phyloP scores from a whole-genome alignment of 2,797 vertebrate species.

The Sebastes hopkinsi region DNA sequence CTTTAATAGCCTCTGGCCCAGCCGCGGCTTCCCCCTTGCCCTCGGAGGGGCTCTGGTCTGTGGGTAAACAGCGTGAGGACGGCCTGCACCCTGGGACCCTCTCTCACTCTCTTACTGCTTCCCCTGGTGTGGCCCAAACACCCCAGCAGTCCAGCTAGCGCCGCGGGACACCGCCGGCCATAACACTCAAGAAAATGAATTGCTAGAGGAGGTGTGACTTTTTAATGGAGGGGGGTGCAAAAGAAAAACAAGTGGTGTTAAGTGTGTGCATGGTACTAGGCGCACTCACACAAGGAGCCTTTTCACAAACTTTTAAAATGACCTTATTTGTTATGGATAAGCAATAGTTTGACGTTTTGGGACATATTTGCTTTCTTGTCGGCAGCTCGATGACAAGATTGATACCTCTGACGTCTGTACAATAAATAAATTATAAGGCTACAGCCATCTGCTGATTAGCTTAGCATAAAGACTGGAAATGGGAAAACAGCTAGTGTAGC shows the following conservation, averaged over 20 bases:
- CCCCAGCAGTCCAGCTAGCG: conserved; percentile 30
- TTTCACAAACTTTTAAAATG: conserved; percentile 44
- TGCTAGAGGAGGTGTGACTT: conserved; percentile 62
- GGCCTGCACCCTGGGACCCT: conserved; percentile 62
- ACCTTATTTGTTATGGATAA: conserved; percentile 31
- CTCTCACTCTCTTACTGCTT: conserved; percentile 45
- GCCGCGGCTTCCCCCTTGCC: conserved; percentile 49
- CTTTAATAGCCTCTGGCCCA: conserved; percentile 76
- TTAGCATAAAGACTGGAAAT: neutral
- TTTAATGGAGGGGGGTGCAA: conserved; percentile 53
- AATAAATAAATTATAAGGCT: neutral
- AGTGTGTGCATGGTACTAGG: conserved; percentile 32
- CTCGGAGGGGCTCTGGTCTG: conserved; percentile 67
- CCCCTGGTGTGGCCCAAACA: conserved; percentile 51
- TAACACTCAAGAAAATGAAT: conserved; percentile 61
- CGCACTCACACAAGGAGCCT: conserved; percentile 46
- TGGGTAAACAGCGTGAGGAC: conserved; percentile 72
- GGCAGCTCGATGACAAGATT: neutral
- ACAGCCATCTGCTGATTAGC: neutral
- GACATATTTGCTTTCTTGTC: neutral
- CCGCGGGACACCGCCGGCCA: conserved; percentile 21
- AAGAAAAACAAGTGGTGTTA: conserved; percentile 62
- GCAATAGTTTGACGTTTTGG: neutral
- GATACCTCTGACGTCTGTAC: neutral
- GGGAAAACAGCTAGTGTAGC: neutral